phyloP scores from a whole-genome alignment of 2,888 invertebrate genomes.

The Chirona hameri region DNA sequence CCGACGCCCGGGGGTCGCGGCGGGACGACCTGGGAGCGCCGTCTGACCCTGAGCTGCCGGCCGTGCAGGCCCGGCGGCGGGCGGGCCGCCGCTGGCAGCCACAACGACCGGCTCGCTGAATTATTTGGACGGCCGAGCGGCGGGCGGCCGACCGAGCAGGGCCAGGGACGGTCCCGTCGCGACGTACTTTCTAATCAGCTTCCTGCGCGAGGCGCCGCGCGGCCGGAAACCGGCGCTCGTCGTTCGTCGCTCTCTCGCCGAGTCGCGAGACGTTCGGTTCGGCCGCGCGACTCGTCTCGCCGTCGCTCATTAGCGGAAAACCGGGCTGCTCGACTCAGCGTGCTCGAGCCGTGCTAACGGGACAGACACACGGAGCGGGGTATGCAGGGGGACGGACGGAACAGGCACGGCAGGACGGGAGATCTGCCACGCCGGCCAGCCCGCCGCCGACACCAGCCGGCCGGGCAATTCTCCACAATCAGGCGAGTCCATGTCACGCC shows the following conservation, averaged over 20 bases:
- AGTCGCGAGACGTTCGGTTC: not conserved
- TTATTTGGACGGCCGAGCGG: not conserved
- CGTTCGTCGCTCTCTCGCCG: not conserved
- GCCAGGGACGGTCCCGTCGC: not conserved
- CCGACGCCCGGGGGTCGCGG: too few species aligned
- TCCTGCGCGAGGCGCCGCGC: not conserved
- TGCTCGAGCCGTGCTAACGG: not conserved
- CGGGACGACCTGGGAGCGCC: not conserved
- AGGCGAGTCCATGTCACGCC: not conserved
- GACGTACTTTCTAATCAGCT: not conserved
- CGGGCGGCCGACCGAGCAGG: not conserved
- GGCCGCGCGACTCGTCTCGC: too few species aligned
- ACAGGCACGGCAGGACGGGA: not conserved
- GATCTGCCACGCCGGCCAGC: not conserved
- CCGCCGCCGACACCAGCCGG: not conserved
- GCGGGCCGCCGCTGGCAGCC: not conserved
- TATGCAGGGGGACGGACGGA: not conserved
- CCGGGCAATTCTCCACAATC: constrained; percentile 12
- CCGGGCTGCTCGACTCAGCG: too few species aligned
- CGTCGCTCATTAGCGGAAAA: too few species aligned
- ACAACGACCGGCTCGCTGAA: not conserved
- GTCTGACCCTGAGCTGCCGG: not conserved
- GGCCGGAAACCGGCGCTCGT: not conserved
- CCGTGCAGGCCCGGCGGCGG: not conserved
- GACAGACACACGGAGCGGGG: not conserved